phyloP scores from a whole-genome alignment of 2,888 invertebrate species.

The Drosophila atripex region DNA sequence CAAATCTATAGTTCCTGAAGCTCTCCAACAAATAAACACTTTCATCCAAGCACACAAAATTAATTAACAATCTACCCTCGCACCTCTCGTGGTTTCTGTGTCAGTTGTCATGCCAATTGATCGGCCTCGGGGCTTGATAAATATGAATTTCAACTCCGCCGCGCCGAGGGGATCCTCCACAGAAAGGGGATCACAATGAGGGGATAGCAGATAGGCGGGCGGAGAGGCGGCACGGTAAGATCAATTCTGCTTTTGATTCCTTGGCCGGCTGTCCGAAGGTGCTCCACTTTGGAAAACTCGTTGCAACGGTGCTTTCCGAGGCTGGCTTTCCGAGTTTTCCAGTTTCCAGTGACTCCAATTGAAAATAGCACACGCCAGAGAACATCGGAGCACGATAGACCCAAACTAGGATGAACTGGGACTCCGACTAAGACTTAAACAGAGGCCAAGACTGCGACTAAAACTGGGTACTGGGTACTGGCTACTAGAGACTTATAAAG shows the following conservation, averaged over 20 bases:
- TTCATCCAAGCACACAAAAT: not conserved
- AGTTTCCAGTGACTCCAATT: slow-evolving; percentile 26
- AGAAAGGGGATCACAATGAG: not conserved
- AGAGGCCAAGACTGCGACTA: not conserved
- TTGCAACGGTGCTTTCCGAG: slow-evolving; percentile 70
- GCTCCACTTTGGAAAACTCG: slow-evolving; percentile 70
- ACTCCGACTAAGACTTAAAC: slow-evolving; percentile 16
- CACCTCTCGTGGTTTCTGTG: slow-evolving; percentile 17
- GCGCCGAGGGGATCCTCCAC: slow-evolving; percentile 3
- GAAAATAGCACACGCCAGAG: slow-evolving; percentile 49
- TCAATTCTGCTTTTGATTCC: slow-evolving; percentile 46
- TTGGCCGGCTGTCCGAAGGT: slow-evolving; percentile 38
- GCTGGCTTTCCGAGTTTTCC: slow-evolving; percentile 10
- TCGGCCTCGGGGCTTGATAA: slow-evolving; percentile 60
- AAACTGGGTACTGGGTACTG: slow-evolving; percentile 28
- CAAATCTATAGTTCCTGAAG: too few species aligned
- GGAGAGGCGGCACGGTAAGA: slow-evolving; percentile 10
- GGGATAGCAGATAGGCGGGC: not conserved
- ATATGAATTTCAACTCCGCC: slow-evolving; percentile 53
- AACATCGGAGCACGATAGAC: slow-evolving; percentile 19
- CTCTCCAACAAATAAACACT: too few species aligned
- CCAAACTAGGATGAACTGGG: slow-evolving; percentile 4
- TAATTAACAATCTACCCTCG: slow-evolving; percentile 18
- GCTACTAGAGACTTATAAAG: slow-evolving; percentile 1
- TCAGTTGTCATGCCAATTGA: slow-evolving; percentile 71